Evolutionary conservation across 2,797 vertebrate genomes (phyloP), one percentile per base, ranked within the genome.

Genomic region (Eospalax fontanierii): DNA sequence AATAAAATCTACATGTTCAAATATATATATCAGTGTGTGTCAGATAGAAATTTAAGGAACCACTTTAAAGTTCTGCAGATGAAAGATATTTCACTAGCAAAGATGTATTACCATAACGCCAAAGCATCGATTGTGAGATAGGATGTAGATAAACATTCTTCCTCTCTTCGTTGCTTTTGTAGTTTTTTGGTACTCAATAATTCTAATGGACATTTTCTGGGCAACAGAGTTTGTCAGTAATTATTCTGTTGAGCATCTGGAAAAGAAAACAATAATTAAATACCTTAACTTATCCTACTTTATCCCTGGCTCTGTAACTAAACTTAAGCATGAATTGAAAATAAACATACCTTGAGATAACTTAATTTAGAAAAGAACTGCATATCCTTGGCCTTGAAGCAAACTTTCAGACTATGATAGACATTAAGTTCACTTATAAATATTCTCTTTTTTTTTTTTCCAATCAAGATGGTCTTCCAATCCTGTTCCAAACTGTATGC

Each of bases 211-310:
- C 75, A 12, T 93, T 97, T 97, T 97, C 96, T 95, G 87, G 81
- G 89, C 91, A 96, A 87, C 78, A 92, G 16, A 93, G 59, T 94
- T 96, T 94, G 87, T 61, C 70, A 96, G 71, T 78, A 95, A 33
- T 95, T 98, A 87, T 84, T 96, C 75, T 92, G 46, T 57, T 96
- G 96, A 95, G 88, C 73, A 46, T 43, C 85, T 96, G 90, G 59
- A 94, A 96, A n/a, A 95, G 82, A 96, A 97, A 97, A 96, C 8
- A 0, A 43, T 92, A 94, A 94, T 96, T 96, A 97, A 98, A 96
- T 97, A 87, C 57, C 96, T 97, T 86, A 73, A 46, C 65, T 71
- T 96, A 89, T 91, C 86, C 92, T 90, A 66, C 50, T 97, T 98
- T 95, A 96, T 96, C 91, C 97, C 38, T 79, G 87, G 94, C 30